Conservation (phyloP, 2,888 invertebrate genomes). For the Perithous albicinctus region DNA sequence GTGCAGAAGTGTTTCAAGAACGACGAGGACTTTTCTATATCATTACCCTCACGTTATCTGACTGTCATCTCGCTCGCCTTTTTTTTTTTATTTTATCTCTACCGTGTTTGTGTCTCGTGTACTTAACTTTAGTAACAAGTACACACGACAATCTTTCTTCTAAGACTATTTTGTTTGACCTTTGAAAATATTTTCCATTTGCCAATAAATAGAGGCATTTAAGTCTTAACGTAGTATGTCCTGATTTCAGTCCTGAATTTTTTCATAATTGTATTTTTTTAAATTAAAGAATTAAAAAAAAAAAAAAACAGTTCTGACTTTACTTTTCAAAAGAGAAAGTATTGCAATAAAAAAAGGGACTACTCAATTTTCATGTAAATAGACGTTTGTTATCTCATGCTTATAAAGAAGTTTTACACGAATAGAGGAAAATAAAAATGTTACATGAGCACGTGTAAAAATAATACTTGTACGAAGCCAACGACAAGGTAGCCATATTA, state of each 20-base stretch:
- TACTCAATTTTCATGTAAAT: too few species aligned
- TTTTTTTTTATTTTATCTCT: background rate
- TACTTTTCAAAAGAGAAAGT: too few species aligned
- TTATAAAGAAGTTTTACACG: too few species aligned
- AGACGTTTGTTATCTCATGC: background rate
- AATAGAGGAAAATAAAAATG: background rate
- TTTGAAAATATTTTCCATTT: background rate
- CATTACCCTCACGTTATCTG: constrained; percentile 15
- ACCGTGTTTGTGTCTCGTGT: background rate
- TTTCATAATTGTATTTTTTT: too few species aligned
- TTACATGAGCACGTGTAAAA: background rate
- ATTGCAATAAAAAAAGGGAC: too few species aligned
- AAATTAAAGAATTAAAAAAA: background rate
- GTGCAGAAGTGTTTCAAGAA: constrained; percentile 6
- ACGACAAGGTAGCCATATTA: background rate
- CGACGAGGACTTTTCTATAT: constrained; percentile 3
- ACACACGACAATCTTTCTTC: background rate
- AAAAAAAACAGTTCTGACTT: too few species aligned
- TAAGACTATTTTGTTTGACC: background rate
- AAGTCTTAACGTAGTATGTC: background rate
- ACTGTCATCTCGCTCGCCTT: background rate
- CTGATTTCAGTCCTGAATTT: too few species aligned
- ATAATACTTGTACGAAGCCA: background rate
- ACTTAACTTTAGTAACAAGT: background rate
- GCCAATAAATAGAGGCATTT: background rate